These are phyloP conservation scores for Myotis daubentonii DNA, from an alignment of 2,797 vertebrate species.

Conservation along the genomic window DNA sequence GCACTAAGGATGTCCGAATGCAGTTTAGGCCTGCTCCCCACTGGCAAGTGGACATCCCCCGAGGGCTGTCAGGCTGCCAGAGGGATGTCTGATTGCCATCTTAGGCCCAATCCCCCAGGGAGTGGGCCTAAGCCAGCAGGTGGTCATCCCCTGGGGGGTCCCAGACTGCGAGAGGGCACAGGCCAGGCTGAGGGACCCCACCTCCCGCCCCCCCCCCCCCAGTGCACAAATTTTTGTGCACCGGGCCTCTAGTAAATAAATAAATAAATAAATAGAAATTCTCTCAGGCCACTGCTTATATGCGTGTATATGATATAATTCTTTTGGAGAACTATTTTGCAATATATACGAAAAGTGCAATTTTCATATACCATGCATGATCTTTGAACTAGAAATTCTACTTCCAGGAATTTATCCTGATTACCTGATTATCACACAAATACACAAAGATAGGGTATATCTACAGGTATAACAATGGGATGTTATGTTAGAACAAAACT, in stretches of 20 bases:
- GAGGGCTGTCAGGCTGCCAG: too few species aligned
- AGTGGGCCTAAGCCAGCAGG: too few species aligned
- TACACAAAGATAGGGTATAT: neutral
- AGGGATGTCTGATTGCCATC: too few species aligned
- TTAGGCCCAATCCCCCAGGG: too few species aligned
- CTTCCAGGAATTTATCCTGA: constrained; percentile 30
- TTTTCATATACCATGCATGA: neutral
- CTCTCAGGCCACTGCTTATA: neutral
- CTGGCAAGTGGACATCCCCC: too few species aligned
- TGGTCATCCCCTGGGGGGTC: too few species aligned
- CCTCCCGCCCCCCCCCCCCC: too few species aligned
- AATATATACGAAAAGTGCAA: neutral
- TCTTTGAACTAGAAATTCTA: constrained; percentile 27
- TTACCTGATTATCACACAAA: constrained; percentile 9
- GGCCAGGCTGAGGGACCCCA: too few species aligned
- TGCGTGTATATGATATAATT: neutral
- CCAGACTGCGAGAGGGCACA: too few species aligned
- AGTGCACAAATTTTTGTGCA: too few species aligned
- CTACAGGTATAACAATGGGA: neutral
- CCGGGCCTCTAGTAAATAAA: neutral
- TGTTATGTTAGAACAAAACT: constrained; percentile 1
- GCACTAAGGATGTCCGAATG: too few species aligned
- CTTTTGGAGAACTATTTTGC: constrained; percentile 24
- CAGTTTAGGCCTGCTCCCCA: too few species aligned
- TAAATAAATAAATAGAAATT: constrained; percentile 7